Conservation (phyloP, 2,113 vertebrate genomes). For the Silurus asotus region DNA sequence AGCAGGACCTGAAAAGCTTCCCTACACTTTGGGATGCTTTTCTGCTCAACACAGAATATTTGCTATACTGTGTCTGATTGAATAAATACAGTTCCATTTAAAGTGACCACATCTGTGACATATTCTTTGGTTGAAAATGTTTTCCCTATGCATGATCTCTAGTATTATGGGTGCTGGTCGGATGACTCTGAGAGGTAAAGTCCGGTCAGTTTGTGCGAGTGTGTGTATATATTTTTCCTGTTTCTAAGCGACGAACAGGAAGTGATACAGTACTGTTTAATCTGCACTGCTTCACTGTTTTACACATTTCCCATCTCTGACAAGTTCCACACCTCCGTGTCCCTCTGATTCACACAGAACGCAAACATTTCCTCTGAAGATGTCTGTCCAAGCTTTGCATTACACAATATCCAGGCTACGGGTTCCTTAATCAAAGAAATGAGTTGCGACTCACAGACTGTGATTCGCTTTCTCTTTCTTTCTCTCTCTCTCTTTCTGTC, state of each 20-base stretch:
- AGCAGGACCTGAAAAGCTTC: no score
- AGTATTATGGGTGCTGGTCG: neutral
- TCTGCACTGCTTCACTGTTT: neutral
- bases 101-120: no score
- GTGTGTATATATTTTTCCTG: neutral
- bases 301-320: neutral
- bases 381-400: neutral
- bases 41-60: no score
- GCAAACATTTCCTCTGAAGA: neutral
- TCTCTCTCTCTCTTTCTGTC: neutral
- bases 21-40: no score
- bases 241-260: neutral
- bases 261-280: neutral
- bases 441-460: neutral
- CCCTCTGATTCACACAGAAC: neutral
- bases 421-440: constrained; percentile 6
- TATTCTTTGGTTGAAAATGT: no score
- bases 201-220: neutral
- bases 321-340: neutral
- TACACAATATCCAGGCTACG: neutral
- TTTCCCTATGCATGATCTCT: no score
- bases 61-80: no score
- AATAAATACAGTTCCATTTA: no score
- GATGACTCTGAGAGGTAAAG: neutral
- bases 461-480: neutral